Evolutionary conservation across 2,797 vertebrate genomes (phyloP), one percentile per base, ranked within the genome.

Genomic region (Malurus splendens): DNA sequence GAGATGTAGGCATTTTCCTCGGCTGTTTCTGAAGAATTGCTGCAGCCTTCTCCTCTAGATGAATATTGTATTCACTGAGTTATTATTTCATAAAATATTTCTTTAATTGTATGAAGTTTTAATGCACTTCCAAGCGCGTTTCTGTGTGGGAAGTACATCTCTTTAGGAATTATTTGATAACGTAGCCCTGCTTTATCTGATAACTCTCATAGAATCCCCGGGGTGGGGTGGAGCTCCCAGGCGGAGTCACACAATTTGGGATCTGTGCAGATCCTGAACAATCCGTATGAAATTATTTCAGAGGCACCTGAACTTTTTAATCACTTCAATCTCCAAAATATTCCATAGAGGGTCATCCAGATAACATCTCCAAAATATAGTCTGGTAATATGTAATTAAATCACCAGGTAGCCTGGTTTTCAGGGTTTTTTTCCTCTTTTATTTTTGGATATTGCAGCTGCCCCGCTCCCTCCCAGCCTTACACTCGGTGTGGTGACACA

Each of bases 401-500:
- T 33, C 27, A 25, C 14, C 10, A 15, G 3, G 4, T 27, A 27
- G 25, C 4, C 16, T 59, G 9, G 38, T 33, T 78, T 76, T 20
- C 28, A 39, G 13, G 5, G 20, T 27, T 18, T 20, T 8, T 42
- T 38, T 9, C 15, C 23, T 17, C 3, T 27, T 24, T 23, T 33
- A 25, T 24, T 52, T 44, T 41, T 61, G 18, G 22, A 1, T 52
- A 4, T 38, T 27, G 18, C 51, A 71, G 32, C 52, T 64, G 27
- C 25, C 56, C 48, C 25, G 36, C 32, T 44, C 27, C 56, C 23
- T 48, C n/a, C 25, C 2, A 4, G 9, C 24, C 30, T 61, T 12
- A 36, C 7, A 1, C 36, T 48, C n/a, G 0, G 1, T 4, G 1
- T 20, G 64, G 51, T n/a, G 39, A 57, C 32, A 23, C 28, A 0